These are phyloP conservation scores for Epizoanthus fatuus DNA, from an alignment of 92 coral and sea anemone species.

Conservation along the genomic window DNA sequence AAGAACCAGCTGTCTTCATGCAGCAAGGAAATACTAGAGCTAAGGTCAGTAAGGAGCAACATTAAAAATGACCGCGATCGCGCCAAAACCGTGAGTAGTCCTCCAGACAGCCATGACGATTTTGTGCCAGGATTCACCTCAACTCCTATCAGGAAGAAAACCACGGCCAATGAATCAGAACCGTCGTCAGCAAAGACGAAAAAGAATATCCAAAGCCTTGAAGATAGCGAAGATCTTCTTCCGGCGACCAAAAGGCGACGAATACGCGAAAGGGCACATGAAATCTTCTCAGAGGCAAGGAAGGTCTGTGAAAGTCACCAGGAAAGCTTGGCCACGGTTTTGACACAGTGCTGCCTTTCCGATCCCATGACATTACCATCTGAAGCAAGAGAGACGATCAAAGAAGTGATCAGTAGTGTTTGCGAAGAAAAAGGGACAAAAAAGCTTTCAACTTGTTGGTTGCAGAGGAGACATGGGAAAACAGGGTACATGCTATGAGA, in stretches of 20 bases:
- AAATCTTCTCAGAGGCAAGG: not conserved
- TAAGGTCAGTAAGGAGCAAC: too few species aligned
- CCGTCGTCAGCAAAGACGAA: not conserved
- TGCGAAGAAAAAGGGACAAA: not conserved
- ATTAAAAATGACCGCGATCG: too few species aligned
- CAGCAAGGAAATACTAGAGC: too few species aligned
- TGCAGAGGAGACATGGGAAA: not conserved
- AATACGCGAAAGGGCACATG: not conserved
- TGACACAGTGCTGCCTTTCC: not conserved
- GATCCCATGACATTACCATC: not conserved
- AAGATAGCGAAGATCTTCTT: not conserved
- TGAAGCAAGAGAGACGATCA: not conserved
- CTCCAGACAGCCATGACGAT: too few species aligned
- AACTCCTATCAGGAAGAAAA: not conserved
- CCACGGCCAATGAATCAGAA: not conserved
- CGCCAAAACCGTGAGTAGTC: too few species aligned
- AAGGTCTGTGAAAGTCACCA: not conserved
- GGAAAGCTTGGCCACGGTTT: not conserved
- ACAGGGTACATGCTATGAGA: not conserved
- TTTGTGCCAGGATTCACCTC: too few species aligned
- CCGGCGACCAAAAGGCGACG: not conserved
- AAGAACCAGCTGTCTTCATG: too few species aligned
- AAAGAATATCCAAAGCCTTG: not conserved
- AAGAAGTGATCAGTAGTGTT: not conserved
- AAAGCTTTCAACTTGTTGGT: not conserved